These are phyloP conservation scores for Trichoplusia ni DNA, from an alignment of 1,140 invertebrate genomes.

Conservation along the genomic window DNA sequence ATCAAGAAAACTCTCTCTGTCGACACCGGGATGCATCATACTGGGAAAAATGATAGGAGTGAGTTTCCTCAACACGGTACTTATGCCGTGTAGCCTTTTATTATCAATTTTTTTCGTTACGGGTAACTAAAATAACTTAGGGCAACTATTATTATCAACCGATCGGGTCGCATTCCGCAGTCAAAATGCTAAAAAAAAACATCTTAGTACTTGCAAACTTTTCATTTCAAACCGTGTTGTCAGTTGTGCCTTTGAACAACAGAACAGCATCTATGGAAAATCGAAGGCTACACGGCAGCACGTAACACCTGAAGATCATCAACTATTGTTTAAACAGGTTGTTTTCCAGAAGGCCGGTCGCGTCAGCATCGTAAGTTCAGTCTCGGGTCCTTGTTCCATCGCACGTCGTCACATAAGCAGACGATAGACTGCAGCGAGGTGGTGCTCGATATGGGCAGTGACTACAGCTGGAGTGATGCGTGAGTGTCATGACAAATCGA, in stretches of 20 bases:
- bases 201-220: background rate
- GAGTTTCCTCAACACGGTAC: constrained; percentile 25
- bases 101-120: background rate
- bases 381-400: constrained; percentile 74
- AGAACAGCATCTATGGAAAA: background rate
- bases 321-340: no score
- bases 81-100: background rate
- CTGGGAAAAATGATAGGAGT: constrained; percentile 69
- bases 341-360: constrained; percentile 48
- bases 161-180: no score
- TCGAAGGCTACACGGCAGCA: background rate
- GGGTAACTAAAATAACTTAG: no score
- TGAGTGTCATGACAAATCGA: constrained; percentile 46
- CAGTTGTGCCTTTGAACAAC: background rate
- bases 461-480: constrained; percentile 74
- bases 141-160: no score
- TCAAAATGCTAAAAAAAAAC: no score
- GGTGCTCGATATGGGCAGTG: constrained; percentile 73
- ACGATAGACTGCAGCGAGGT: constrained; percentile 59
- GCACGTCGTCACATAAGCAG: constrained; percentile 41
- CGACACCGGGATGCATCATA: constrained; percentile 80
- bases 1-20: constrained; percentile 80
- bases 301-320: no score
- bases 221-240: background rate
- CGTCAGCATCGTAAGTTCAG: constrained; percentile 76